Percentiles rank a stretch among this genome's conserved stretches.
These are phyloP conservation scores for Butorides virescens DNA, from an alignment of 2,113 vertebrate genomes.

Conservation along the genomic window DNA sequence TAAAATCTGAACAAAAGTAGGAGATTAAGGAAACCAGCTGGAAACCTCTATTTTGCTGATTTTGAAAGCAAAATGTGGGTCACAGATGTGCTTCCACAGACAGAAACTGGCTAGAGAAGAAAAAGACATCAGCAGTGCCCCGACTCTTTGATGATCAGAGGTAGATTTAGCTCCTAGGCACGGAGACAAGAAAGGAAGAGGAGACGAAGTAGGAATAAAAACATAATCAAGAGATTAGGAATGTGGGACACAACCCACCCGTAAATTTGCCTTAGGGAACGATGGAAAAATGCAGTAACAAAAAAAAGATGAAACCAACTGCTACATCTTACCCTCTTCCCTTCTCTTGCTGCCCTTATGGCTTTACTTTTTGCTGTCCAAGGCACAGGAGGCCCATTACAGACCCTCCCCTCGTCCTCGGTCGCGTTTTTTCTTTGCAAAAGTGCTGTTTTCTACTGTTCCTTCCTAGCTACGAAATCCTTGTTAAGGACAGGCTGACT, in stretches of 20 bases:
- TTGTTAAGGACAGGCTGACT: background rate
- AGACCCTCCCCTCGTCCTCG: background rate
- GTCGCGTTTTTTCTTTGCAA: background rate
- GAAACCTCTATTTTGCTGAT: slow-evolving; percentile 48
- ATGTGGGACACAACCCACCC: slow-evolving; percentile 47
- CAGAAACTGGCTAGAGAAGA: slow-evolving; percentile 49
- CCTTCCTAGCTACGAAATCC: background rate
- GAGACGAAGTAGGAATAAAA: slow-evolving; percentile 51
- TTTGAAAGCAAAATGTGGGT: slow-evolving; percentile 61
- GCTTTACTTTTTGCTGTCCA: background rate
- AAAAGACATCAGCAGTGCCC: slow-evolving; percentile 39
- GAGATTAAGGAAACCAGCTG: slow-evolving; percentile 58
- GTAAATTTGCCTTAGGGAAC: slow-evolving; percentile 40
- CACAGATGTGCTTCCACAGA: slow-evolving; percentile 50
- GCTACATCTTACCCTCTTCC: background rate
- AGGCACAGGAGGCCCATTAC: background rate
- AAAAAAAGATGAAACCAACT: background rate
- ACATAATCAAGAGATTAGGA: slow-evolving; percentile 62
- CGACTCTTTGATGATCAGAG: slow-evolving; percentile 59
- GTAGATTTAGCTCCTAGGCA: slow-evolving; percentile 53
- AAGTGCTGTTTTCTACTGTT: background rate
- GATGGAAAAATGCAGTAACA: background rate
- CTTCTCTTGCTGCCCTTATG: background rate
- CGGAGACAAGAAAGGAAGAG: slow-evolving; percentile 43
- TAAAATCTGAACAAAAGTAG: slow-evolving; percentile 38